Conservation (phyloP, 2,888 invertebrate species). For the Pseudoips prasinana region DNA sequence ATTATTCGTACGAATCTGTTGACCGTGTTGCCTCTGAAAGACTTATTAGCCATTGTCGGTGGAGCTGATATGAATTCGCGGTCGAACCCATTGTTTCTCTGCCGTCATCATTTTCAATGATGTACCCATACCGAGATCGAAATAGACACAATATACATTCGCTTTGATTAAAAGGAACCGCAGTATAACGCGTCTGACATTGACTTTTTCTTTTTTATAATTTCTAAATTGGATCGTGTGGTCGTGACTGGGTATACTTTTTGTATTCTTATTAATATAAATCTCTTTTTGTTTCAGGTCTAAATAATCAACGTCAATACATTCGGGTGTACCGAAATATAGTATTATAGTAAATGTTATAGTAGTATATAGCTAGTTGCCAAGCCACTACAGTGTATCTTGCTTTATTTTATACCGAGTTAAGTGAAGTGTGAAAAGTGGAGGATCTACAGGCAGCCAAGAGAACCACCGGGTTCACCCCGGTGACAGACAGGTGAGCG, state of each 20-base stretch:
- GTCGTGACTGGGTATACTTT: no score
- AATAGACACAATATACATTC: slow-evolving; percentile 38
- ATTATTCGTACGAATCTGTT: slow-evolving; percentile 59
- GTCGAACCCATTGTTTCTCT: slow-evolving; percentile 53
- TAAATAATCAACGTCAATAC: slow-evolving; percentile 38
- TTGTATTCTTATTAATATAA: slow-evolving; percentile 4
- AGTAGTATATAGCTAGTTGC: slow-evolving; percentile 13
- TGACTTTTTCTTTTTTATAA: slow-evolving; percentile 27
- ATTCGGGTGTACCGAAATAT: slow-evolving; percentile 28
- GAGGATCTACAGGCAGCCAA: slow-evolving; percentile 59
- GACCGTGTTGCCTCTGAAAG: slow-evolving; percentile 53
- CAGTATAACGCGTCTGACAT: slow-evolving; percentile 38
- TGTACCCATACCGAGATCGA: slow-evolving; percentile 32
- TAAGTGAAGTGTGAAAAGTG: slow-evolving; percentile 61
- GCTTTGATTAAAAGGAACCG: slow-evolving; percentile 50
- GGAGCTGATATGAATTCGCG: slow-evolving; percentile 44
- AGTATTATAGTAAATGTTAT: slow-evolving; percentile 18
- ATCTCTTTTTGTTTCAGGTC: slow-evolving; percentile 63
- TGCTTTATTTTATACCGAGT: slow-evolving; percentile 28
- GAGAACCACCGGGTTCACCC: slow-evolving; percentile 61
- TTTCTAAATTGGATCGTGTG: slow-evolving; percentile 22
- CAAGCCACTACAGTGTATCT: slow-evolving; percentile 24
- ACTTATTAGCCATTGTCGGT: slow-evolving; percentile 45
- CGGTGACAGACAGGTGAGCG: slow-evolving; percentile 69
- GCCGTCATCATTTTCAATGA: slow-evolving; percentile 40